These are phyloP conservation scores for Papilio demoleus DNA, from an alignment of 2,888 invertebrate species.

Conservation along the genomic window DNA sequence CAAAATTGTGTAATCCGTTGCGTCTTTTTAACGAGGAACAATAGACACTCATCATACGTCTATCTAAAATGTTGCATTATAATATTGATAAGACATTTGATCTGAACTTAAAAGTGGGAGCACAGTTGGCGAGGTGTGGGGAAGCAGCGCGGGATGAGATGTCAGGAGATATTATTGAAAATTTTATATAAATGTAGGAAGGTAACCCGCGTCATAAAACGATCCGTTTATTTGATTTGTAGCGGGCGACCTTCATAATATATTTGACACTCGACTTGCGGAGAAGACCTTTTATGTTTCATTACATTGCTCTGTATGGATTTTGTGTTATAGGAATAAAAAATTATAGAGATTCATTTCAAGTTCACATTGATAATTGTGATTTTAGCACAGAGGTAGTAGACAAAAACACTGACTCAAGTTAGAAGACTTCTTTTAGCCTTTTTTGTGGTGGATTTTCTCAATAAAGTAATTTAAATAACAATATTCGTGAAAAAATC, in stretches of 20 bases:
- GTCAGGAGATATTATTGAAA: constrained; percentile 33
- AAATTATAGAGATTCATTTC: neutral
- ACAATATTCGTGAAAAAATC: too few relatives aligned
- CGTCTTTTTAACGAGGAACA: too few relatives aligned
- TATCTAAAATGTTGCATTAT: too few relatives aligned
- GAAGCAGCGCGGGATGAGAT: neutral
- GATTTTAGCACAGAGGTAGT: too few relatives aligned
- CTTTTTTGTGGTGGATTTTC: too few relatives aligned
- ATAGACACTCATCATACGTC: too few relatives aligned
- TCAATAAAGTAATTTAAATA: too few relatives aligned
- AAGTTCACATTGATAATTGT: neutral
- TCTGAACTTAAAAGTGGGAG: too few relatives aligned
- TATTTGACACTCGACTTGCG: constrained; percentile 29
- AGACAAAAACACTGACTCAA: too few relatives aligned
- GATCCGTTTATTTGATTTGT: constrained; percentile 37
- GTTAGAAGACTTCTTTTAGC: too few relatives aligned
- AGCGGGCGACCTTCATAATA: constrained; percentile 33
- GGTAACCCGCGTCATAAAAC: constrained; percentile 35
- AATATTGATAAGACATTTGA: neutral
- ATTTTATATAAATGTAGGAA: constrained; percentile 30
- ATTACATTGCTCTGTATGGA: constrained; percentile 26
- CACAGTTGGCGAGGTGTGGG: too few relatives aligned
- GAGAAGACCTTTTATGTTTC: constrained; percentile 27
- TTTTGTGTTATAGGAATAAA: constrained; percentile 1
- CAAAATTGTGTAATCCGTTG: too few relatives aligned